phyloP scores from a whole-genome alignment of 2,888 invertebrate genomes.

The Noctua janthe region DNA sequence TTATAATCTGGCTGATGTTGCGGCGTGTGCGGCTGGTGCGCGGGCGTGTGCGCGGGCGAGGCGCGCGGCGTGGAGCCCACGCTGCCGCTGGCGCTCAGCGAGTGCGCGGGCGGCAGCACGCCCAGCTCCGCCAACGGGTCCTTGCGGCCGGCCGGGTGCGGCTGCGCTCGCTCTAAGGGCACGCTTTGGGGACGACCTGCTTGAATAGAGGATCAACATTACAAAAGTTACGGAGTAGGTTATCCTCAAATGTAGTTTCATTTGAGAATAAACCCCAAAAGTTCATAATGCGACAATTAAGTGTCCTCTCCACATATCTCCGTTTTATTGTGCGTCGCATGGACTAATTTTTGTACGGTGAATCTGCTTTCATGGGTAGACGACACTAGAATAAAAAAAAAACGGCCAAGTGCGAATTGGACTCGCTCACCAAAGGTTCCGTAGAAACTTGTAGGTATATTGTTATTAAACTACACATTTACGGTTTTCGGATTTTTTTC shows the following conservation, averaged over 20 bases:
- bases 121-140: slow-evolving; percentile 95
- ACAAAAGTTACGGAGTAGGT: neutral
- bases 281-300: neutral
- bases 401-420: no score
- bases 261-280: neutral
- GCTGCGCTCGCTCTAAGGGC: slow-evolving; percentile 86
- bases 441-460: no score
- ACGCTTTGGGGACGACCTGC: slow-evolving; percentile 82
- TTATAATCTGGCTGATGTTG: slow-evolving; percentile 88
- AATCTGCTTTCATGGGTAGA: neutral
- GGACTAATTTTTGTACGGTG: neutral
- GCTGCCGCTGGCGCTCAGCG: slow-evolving; percentile 50
- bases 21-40: slow-evolving; percentile 80
- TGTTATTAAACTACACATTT: no score
- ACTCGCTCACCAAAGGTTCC: no score
- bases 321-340: neutral
- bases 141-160: slow-evolving; percentile 76
- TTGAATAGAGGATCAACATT: neutral
- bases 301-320: neutral
- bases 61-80: slow-evolving; percentile 74
- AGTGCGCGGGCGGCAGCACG: slow-evolving; percentile 69
- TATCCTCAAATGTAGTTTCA: neutral
- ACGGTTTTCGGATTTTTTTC: no score
- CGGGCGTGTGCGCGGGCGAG: slow-evolving; percentile 83
- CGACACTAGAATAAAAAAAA: neutral